Evolutionary conservation across 2,888 invertebrate species (phyloP), one percentile per base, ranked within the genome.

Genomic region (Thymelicus lineola): DNA sequence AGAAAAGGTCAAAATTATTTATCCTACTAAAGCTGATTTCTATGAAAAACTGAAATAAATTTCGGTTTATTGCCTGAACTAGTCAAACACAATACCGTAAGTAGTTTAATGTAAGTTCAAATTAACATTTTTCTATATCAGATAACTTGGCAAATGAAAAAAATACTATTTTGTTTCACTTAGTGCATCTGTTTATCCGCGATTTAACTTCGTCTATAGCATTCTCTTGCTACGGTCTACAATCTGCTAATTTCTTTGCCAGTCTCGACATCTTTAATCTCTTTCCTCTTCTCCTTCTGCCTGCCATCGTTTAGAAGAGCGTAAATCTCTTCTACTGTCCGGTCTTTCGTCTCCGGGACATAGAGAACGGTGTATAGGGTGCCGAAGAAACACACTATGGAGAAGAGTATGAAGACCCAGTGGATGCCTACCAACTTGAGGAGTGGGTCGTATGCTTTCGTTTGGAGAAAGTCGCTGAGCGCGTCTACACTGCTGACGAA

Each of bases 371-470:
- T 92, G 78, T 93, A 93, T 14, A 88, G 74, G 0, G 91, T 90
- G 0, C 92, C 92, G 0, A 89, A 73, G 85, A 93, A 93, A 77
- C 93, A 93, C 5, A 93, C 87, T 0, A 84, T 42, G 0, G 93
- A 91, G 80, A 93, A 93, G 76, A 92, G 82, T 28, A 92, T 90
- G 83, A 93, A 93, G 10, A 93, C 93, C 93, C 93, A 93, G 71
- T 93, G 93, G 72, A 93, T 93, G 3, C 93, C 93, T 0, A 93
- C 80, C 0, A 91, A 82, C 75, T 93, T 93, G 4, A 90, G 83
- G 0, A 93, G 82, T 0, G 93, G 93, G 73, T 93, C 92, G 77
- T 93, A 93, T 0, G 91, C 91, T 70, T 93, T 93, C 0, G 91
- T 90, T 74, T 93, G 93, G 0, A 92, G 79, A 80, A 93, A 93